These are phyloP conservation scores for Oreotrochilus melanogaster DNA, from an alignment of 2,113 vertebrate genomes.

Conservation along the genomic window DNA sequence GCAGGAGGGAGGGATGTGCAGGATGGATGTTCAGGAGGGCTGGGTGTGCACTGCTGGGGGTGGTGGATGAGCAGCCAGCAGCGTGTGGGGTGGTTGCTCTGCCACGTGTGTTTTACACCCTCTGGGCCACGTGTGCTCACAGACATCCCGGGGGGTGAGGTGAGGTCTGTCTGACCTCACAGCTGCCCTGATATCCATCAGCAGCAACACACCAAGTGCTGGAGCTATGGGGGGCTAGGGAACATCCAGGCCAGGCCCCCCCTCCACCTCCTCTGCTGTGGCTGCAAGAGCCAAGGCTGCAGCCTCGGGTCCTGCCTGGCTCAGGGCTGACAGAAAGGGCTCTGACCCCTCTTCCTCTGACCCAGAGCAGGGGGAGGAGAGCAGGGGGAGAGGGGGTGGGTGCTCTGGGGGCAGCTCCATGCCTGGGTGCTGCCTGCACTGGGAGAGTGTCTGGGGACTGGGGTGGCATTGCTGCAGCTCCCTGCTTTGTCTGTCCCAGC, in stretches of 20 bases:
- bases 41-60: not conserved
- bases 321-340: not conserved
- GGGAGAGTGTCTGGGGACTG: rapidly evolving
- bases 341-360: not conserved
- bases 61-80: not conserved
- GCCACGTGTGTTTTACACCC: not conserved
- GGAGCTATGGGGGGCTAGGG: not conserved
- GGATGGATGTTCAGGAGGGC: not conserved
- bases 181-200: constrained; percentile 19
- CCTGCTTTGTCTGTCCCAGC: too few species aligned
- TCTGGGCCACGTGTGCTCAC: rapidly evolving
- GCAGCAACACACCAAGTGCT: not conserved
- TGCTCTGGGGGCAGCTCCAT: not conserved
- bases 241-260: not conserved
- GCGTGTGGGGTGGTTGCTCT: rapidly evolving
- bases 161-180: not conserved
- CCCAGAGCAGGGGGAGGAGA: not conserved
- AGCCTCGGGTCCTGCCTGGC: not conserved
- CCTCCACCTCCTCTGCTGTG: not conserved
- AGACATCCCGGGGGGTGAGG: not conserved
- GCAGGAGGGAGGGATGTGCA: not conserved
- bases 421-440: not conserved
- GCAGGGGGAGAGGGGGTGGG: not conserved
- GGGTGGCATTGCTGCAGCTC: rapidly evolving
- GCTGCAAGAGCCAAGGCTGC: not conserved